Evolutionary conservation across 2,797 vertebrate species (phyloP), one percentile per base, ranked within the genome.

Genomic region (Antennarius maculatus): DNA sequence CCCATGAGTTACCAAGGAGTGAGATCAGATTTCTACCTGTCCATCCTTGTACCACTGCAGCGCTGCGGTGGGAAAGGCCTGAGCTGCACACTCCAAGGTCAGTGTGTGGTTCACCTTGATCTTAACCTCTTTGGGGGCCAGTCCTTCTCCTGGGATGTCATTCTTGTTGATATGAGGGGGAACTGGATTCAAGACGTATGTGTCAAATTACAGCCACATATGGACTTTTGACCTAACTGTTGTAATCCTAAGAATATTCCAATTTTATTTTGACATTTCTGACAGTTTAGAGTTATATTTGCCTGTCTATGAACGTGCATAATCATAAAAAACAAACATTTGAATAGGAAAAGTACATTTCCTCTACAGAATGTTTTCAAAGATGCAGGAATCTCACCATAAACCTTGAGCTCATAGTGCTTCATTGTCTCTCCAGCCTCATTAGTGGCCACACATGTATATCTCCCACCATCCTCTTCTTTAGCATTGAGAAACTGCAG

Each of bases 11-110:
- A 11, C 1, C 3, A 23, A 7, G 1, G 5, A 37, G 23, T 49
- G 0, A 51, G n/a, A 52, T 15, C 14, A 7, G 15, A 41, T 54
- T 17, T 15, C 50, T 94, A 94, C 98, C 96, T 98, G 96, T 88
- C 96, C 96, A 0, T 99, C 96, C 86, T 98, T 99, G 91, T 95
- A 97, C 98, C 98, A 99, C 90, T 92, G 94, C 82, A 98, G 90
- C 5, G 91, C 89, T 2, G 97, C 95, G 18, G 89, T 86, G 51
- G 97, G 98, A 79, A 97, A 64, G 0, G 96, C 98, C 0, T 95
- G 94, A 50, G 94, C 96, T 66, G 96, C 94, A 86, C 98, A 99
- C 86, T 98, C 94, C 82, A 99, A 74, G 2, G 92, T 97, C 77
- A 99, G 79, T 1, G 92, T 97, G 89, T 94, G 95, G 84, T 98